These are phyloP conservation scores for Luehdorfia chinensis DNA, from an alignment of 1,140 invertebrate genomes.

Conservation along the genomic window DNA sequence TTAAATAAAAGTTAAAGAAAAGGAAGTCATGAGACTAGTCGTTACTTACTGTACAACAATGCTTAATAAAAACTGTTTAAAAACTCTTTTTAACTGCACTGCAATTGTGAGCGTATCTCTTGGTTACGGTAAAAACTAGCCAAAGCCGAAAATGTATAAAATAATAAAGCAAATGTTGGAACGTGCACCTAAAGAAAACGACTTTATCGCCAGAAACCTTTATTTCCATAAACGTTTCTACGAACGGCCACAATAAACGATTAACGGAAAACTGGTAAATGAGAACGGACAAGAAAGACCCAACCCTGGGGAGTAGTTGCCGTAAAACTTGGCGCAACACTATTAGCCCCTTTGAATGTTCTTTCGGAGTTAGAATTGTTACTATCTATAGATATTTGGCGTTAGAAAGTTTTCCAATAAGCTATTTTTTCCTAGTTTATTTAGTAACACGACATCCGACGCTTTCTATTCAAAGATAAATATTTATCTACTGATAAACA, in stretches of 20 bases:
- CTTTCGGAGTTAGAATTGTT: constrained; percentile 27
- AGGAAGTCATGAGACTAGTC: constrained; percentile 11
- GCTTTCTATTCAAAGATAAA: too few species aligned
- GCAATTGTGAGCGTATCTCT: constrained; percentile 8
- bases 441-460: constrained; percentile 21
- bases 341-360: constrained; percentile 34
- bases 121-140: not conserved
- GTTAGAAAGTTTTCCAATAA: constrained; percentile 47
- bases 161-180: too few species aligned
- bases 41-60: constrained; percentile 5
- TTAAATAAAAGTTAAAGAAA: constrained; percentile 5
- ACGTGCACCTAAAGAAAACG: constrained; percentile 9
- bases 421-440: constrained; percentile 37
- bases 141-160: too few species aligned
- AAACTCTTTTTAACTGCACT: constrained; percentile 4
- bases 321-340: constrained; percentile 34
- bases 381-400: constrained; percentile 27
- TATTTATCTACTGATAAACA: too few species aligned
- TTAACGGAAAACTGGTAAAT: constrained; percentile 37
- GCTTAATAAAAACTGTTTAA: constrained; percentile 8
- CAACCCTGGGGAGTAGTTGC: constrained; percentile 23
- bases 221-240: constrained; percentile 13
- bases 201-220: constrained; percentile 1
- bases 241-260: constrained; percentile 28
- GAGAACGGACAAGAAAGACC: constrained; percentile 29